Evolutionary conservation across 2,888 invertebrate species (phyloP).

Genomic region (Parnassius glacialis): DNA sequence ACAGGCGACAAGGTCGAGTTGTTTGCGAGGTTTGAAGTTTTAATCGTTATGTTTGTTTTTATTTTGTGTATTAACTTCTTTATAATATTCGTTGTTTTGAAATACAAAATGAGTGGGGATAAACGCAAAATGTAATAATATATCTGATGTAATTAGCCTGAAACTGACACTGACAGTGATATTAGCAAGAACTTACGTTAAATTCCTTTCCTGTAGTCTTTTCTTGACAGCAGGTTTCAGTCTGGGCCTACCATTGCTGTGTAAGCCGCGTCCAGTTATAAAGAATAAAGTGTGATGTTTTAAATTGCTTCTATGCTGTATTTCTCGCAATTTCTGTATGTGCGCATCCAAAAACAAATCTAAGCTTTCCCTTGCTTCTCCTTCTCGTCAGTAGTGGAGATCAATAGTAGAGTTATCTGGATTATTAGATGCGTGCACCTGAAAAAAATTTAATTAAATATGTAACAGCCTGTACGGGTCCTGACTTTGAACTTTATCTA

Average conservation of each 20-base stretch:
- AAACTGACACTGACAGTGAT: too few relatives aligned
- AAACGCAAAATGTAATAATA: too few relatives aligned
- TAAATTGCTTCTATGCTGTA: constrained; percentile 25
- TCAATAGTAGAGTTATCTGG: constrained; percentile 82
- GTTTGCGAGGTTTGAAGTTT: too few relatives aligned
- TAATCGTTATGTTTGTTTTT: too few relatives aligned
- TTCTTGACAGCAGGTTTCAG: constrained; percentile 86
- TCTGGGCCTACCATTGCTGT: constrained; percentile 85
- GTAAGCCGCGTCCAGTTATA: constrained; percentile 90
- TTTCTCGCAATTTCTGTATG: constrained; percentile 74
- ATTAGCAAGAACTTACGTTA: constrained; percentile 71
- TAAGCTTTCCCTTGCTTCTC: constrained; percentile 86
- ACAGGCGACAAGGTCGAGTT: too few relatives aligned
- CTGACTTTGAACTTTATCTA: too few relatives aligned
- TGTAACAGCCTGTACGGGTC: too few relatives aligned
- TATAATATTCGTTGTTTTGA: too few relatives aligned
- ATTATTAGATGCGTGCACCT: constrained; percentile 54
- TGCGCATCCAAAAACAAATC: constrained; percentile 86
- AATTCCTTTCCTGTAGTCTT: constrained; percentile 81
- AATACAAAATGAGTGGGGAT: too few relatives aligned
- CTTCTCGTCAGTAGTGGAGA: constrained; percentile 88
- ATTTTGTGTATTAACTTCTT: too few relatives aligned
- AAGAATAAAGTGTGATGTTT: constrained; percentile 72
- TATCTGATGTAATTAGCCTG: too few relatives aligned
- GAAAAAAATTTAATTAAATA: constrained; percentile 21